These are phyloP conservation scores for Mesembrinibis cayennensis DNA, from an alignment of 2,113 vertebrate species.

Conservation along the genomic window DNA sequence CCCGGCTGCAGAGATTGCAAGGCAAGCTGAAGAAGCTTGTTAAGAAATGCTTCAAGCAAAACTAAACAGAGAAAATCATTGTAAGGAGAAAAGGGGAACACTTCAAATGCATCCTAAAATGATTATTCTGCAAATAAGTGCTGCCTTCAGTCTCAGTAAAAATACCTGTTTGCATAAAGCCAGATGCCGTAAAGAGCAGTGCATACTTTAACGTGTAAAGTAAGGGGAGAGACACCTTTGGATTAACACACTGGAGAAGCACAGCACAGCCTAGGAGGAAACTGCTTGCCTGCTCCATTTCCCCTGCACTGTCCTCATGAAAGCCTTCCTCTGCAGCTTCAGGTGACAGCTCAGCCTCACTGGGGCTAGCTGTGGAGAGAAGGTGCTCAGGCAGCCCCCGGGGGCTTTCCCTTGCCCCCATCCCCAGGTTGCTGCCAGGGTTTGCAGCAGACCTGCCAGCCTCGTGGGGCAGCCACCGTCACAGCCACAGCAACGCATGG, in stretches of 20 bases:
- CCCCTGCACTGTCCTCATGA: rapidly evolving
- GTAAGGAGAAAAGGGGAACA: not conserved
- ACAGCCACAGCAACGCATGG: rapidly evolving
- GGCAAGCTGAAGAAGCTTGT: not conserved
- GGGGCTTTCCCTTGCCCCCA: not conserved
- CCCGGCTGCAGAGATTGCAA: not conserved
- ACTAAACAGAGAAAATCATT: slow-evolving; percentile 2
- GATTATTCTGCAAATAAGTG: slow-evolving; percentile 46
- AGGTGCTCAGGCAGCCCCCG: not conserved
- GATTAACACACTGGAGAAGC: not conserved
- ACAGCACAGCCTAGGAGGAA: not conserved
- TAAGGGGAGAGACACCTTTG: not conserved
- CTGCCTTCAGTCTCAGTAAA: not conserved
- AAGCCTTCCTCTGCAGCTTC: not conserved
- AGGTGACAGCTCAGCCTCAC: not conserved
- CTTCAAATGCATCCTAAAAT: slow-evolving; percentile 28
- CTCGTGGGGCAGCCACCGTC: rapidly evolving
- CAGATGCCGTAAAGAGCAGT: not conserved
- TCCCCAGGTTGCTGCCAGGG: not conserved
- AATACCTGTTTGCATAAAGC: not conserved
- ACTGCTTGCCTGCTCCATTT: not conserved
- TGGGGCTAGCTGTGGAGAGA: rapidly evolving
- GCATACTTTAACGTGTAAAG: not conserved
- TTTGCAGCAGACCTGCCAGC: not conserved
- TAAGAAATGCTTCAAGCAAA: slow-evolving; percentile 41